Base-by-base conservation (phyloP, 2,888 invertebrate genomes). In the Meteorus cinctellus region DNA sequence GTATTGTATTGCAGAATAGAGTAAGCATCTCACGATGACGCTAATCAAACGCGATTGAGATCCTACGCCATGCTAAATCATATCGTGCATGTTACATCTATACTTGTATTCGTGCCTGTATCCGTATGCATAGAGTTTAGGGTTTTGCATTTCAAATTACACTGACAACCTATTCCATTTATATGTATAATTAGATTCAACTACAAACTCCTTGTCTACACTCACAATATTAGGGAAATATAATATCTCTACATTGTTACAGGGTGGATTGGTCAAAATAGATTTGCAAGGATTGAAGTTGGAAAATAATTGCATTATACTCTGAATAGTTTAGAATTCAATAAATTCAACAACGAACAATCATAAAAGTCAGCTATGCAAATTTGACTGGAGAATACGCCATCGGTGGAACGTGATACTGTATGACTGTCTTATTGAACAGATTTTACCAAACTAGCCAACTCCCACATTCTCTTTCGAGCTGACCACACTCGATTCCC, bases 21-120 rank as follows among this genome's bases (percentile, higher is more conserved):
- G 45, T 71, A 31, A 36, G 70, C 41, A 16, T 62, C 45, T 60
- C 27, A 60, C 41, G 60, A 71, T 41, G 60, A 66, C 24, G 70
- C 60, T 71, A 71, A 71, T 71, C 70, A 71, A 71, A 60, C 41
- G 4, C 70, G 62, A 71, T 60, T 62, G 62, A 71, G 45, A 62
- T 29, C 29, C 60, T 27, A 71, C 41, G 45, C 41, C 55, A 34
- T 31, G n/a, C 34, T 31, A 24, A 69, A 29, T 69, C 55, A 34
- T 69, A 19, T 55, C 55, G 19, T 55, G 31, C 31, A 31, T 69
- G 19, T 69, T 34, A 31, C 48, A 16, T 51, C 55, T 55, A 55
- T 24, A 55, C 14, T 16, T 51, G n/a, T 51, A 5, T 51, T 16
- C 34, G 34, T 34, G 34, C 34, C 34, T 8, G n/a, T 16, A 48